These are phyloP conservation scores for Microctenopoma lineatum DNA, from an alignment of 2,797 vertebrate genomes.

Conservation along the genomic window DNA sequence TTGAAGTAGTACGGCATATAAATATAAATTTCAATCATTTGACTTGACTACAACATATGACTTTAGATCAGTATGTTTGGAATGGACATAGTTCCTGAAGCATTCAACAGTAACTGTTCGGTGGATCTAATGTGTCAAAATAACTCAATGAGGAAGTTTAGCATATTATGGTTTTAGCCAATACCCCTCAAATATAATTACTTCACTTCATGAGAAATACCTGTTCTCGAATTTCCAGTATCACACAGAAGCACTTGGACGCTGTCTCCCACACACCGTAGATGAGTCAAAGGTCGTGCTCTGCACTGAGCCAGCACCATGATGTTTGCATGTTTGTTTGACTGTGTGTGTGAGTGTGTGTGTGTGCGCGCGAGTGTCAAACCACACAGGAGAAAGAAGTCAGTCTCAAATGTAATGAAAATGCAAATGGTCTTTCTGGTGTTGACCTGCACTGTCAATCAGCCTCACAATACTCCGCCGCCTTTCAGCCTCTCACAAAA, in stretches of 20 bases:
- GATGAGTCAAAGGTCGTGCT: neutral
- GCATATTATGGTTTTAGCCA: no score
- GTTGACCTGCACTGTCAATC: conserved; percentile 72
- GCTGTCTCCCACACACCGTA: conserved; percentile 43
- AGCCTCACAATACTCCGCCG: conserved; percentile 48
- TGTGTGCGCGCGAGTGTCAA: conserved; percentile 15
- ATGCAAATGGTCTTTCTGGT: conserved; percentile 69
- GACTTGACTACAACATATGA: no score
- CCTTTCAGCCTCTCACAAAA: conserved; percentile 50
- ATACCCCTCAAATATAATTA: neutral
- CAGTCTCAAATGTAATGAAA: conserved; percentile 71
- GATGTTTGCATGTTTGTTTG: conserved; percentile 31
- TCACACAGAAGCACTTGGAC: neutral
- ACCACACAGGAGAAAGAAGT: conserved; percentile 53
- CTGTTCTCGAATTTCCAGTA: conserved; percentile 22
- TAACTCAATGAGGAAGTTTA: no score
- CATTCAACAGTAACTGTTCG: no score
- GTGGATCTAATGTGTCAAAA: no score
- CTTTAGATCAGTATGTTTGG: no score
- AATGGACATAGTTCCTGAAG: no score
- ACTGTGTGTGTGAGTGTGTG: conserved; percentile 3
- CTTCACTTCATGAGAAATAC: neutral
- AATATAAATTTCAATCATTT: neutral
- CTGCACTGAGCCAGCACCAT: neutral
- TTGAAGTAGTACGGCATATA: no score